Conservation (phyloP, 2,113 vertebrate species). For the Parotia lawesii region DNA sequence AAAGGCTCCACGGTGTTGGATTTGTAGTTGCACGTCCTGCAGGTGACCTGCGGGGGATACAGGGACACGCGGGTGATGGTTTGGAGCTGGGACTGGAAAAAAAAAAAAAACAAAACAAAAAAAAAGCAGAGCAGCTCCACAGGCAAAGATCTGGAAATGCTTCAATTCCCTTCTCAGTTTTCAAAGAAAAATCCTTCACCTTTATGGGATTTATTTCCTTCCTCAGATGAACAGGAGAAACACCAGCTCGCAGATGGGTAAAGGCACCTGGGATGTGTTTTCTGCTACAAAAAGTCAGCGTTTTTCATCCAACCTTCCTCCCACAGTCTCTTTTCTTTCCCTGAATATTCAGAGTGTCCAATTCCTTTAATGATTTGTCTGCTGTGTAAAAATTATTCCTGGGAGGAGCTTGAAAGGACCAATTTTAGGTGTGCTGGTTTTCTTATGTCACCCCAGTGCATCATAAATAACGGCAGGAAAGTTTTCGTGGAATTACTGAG, state of each 20-base stretch:
- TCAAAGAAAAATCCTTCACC: background rate
- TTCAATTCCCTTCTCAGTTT: background rate
- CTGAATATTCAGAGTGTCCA: background rate
- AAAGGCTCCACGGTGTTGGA: constrained; percentile 97
- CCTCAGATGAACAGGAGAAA: background rate
- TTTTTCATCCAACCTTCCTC: background rate
- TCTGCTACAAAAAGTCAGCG: background rate
- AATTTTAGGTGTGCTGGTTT: background rate
- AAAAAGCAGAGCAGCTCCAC: background rate
- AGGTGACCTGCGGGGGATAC: constrained; percentile 83
- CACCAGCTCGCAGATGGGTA: background rate
- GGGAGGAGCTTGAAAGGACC: background rate
- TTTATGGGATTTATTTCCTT: background rate
- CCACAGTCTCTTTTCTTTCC: background rate
- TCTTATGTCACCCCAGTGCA: background rate
- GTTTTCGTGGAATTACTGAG: background rate
- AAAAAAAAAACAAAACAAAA: no score
- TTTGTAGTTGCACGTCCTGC: constrained; percentile 95
- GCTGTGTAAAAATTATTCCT: background rate
- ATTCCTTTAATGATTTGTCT: background rate
- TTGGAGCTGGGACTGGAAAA: no score
- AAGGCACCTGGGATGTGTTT: background rate
- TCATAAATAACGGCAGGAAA: background rate
- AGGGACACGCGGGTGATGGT: background rate
- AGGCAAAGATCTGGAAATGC: fast-evolving